These are phyloP conservation scores for Neotoxoptera formosana DNA, from an alignment of 1,140 invertebrate species.

Conservation along the genomic window DNA sequence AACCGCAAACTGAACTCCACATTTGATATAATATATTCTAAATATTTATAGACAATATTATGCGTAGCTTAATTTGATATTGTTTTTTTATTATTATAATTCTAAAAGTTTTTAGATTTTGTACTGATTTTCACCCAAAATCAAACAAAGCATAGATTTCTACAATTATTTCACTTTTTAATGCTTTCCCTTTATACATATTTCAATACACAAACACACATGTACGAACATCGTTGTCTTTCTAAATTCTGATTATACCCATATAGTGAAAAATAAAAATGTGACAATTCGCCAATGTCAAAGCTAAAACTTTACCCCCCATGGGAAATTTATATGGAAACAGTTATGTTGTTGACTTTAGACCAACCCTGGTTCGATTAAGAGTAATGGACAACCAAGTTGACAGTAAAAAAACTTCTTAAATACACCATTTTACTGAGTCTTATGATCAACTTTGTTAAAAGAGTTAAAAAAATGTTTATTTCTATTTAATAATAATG, in stretches of 20 bases:
- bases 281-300: not conserved
- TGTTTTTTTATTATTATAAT: not conserved
- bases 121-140: not conserved
- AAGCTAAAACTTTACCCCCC: not conserved
- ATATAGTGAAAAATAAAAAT: not conserved
- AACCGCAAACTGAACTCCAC: not conserved
- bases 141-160: not conserved
- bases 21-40: not conserved
- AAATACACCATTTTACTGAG: not conserved
- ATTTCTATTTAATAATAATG: not conserved
- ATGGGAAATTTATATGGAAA: conserved; percentile 25
- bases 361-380: not conserved
- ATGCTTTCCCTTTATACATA: not conserved
- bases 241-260: not conserved
- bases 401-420: not conserved
- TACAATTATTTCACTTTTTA: not conserved
- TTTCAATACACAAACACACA: not conserved
- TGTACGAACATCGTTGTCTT: not conserved
- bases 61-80: not conserved
- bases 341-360: not conserved
- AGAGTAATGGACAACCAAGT: not conserved
- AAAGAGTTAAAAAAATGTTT: not conserved
- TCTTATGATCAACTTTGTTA: not conserved
- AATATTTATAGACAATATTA: not conserved
- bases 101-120: not conserved